Conservation (phyloP, 2,888 invertebrate genomes). For the Drosophila testacea region DNA sequence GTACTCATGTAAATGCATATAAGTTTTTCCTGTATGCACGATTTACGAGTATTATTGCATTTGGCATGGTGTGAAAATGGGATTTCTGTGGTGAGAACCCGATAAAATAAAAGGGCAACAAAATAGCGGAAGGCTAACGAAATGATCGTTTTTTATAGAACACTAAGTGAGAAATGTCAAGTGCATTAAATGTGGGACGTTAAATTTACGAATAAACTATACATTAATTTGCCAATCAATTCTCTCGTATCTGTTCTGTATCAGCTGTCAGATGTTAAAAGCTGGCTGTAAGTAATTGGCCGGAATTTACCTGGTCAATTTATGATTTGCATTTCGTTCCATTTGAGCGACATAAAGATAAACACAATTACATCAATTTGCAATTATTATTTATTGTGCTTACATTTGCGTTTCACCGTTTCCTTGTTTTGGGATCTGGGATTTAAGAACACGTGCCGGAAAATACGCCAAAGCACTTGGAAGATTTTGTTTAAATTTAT, state of each 20-base stretch:
- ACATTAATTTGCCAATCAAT: constrained; percentile 48
- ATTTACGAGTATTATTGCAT: constrained; percentile 26
- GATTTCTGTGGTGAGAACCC: not conserved
- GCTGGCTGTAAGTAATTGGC: constrained; percentile 35
- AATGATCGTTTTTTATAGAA: not conserved
- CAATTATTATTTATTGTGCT: constrained; percentile 63
- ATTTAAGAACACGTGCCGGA: constrained; percentile 20
- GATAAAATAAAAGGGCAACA: constrained; percentile 1
- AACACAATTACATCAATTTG: constrained; percentile 46
- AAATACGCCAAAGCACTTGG: constrained; percentile 31
- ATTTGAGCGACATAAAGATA: constrained; percentile 56
- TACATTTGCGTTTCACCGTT: constrained; percentile 49
- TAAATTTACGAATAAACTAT: constrained; percentile 10
- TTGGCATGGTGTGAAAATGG: constrained; percentile 7
- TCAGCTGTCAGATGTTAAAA: constrained; percentile 40
- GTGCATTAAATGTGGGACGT: constrained; percentile 15
- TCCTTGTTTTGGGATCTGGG: constrained; percentile 42
- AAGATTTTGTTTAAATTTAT: constrained; percentile 34
- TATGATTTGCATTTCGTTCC: constrained; percentile 41
- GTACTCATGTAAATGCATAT: constrained; percentile 26
- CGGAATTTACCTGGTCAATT: constrained; percentile 53
- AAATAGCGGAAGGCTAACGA: not conserved
- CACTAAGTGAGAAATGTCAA: not conserved
- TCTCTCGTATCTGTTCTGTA: constrained; percentile 33
- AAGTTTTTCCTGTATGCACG: constrained; percentile 4